Evolutionary conservation across 2,888 invertebrate species (phyloP).

Genomic region (Amiota communis): DNA sequence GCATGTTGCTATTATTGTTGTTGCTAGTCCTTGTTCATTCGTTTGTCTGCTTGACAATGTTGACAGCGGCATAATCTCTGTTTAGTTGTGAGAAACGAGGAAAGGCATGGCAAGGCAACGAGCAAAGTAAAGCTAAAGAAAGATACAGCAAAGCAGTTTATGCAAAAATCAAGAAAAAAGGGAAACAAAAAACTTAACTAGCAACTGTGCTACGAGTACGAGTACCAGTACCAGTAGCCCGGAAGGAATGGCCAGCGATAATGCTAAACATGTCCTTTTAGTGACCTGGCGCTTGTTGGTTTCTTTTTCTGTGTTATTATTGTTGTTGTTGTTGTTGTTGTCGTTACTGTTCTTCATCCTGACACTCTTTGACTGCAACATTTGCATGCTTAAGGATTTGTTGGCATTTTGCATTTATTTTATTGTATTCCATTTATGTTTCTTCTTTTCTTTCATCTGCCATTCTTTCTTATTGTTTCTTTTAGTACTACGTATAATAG

Average conservation of each 20-base stretch:
- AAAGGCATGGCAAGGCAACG: no score
- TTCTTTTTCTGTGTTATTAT: neutral
- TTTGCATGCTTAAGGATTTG: constrained; percentile 14
- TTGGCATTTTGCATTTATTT: constrained; percentile 23
- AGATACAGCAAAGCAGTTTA: neutral
- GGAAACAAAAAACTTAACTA: no score
- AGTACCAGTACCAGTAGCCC: neutral
- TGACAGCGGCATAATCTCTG: constrained; percentile 27
- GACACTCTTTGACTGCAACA: neutral
- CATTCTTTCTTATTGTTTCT: neutral
- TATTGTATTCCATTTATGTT: constrained; percentile 17
- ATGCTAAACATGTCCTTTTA: constrained; percentile 29
- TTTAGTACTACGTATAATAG: neutral
- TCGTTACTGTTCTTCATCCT: neutral
- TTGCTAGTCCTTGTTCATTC: constrained; percentile 9
- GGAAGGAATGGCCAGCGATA: neutral
- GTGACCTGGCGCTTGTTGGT: neutral
- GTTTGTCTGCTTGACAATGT: constrained; percentile 21
- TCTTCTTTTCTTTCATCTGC: neutral
- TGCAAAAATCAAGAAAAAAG: constrained; percentile 13
- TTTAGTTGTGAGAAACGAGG: neutral
- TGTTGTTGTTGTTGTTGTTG: neutral
- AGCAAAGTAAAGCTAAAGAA: no score
- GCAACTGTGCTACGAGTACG: neutral
- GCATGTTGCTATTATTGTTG: constrained; percentile 18